Conservation (phyloP, 2,797 vertebrate genomes). For the Syndactyla subalaris region DNA sequence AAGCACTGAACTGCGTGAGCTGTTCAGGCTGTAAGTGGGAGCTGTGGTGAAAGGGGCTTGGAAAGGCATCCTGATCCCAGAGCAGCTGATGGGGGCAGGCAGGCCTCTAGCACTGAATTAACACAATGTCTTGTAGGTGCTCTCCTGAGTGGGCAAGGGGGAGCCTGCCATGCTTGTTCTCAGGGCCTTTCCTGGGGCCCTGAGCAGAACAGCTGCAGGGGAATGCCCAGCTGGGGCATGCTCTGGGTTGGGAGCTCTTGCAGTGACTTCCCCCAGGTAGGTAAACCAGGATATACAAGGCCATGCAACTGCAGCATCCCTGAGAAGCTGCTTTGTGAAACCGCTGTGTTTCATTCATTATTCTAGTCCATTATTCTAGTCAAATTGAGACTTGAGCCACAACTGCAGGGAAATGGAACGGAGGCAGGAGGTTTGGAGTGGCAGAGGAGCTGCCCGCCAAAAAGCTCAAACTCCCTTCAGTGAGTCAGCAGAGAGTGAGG, state of each 20-base stretch:
- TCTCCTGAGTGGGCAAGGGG: neutral
- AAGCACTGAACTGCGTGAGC: neutral
- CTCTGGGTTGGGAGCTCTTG: neutral
- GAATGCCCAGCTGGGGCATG: neutral
- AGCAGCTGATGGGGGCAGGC: neutral
- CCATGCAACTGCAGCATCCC: neutral
- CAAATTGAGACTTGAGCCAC: neutral
- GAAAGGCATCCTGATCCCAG: neutral
- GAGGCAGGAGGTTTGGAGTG: neutral
- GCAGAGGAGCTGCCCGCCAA: neutral
- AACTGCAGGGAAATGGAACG: neutral
- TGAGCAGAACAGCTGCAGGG: neutral
- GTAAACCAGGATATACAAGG: neutral
- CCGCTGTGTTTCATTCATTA: neutral
- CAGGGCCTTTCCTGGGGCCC: neutral
- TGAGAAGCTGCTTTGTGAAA: neutral
- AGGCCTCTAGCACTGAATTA: neutral
- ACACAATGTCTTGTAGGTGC: neutral
- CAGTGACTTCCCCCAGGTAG: neutral
- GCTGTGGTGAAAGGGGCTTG: neutral
- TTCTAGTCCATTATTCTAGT: neutral
- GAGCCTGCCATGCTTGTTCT: neutral
- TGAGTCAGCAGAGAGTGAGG: neutral
- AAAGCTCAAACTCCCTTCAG: neutral
- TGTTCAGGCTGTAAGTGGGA: neutral